Percentiles rank a stretch among this genome's conserved stretches.
These are phyloP conservation scores for Papilio xuthus DNA, from an alignment of 1,140 invertebrate genomes.

Conservation along the genomic window DNA sequence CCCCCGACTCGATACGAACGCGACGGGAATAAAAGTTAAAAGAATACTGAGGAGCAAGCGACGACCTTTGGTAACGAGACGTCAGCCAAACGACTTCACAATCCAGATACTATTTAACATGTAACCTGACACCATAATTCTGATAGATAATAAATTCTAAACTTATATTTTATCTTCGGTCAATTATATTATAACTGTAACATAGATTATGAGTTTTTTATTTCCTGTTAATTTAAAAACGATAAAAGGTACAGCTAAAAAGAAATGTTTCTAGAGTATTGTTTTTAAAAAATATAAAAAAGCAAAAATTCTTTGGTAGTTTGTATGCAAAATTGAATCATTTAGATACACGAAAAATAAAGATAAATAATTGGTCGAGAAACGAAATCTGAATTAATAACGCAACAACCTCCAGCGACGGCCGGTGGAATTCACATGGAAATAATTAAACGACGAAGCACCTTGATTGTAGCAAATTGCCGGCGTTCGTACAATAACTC, in stretches of 20 bases:
- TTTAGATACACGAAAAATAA: constrained; percentile 30
- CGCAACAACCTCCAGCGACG: constrained; percentile 43
- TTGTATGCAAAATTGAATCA: neutral
- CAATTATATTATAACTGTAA: neutral
- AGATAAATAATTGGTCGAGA: constrained; percentile 21
- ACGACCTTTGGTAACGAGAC: constrained; percentile 70
- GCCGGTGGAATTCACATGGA: constrained; percentile 47
- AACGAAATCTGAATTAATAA: constrained; percentile 40
- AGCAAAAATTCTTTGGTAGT: constrained; percentile 38
- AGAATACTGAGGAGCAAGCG: constrained; percentile 60
- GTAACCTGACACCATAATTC: constrained; percentile 56
- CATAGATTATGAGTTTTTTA: neutral
- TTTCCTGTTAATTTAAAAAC: neutral
- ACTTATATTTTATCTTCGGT: neutral
- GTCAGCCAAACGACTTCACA: constrained; percentile 56
- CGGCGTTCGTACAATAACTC: constrained; percentile 61
- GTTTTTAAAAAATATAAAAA: no score
- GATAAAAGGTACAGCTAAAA: neutral
- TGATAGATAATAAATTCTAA: constrained; percentile 60
- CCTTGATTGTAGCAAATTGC: constrained; percentile 64
- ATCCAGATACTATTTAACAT: constrained; percentile 61
- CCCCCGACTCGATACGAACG: constrained; percentile 56
- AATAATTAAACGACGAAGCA: constrained; percentile 56
- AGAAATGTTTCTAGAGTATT: no score
- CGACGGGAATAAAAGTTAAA: constrained; percentile 55